Evolutionary conservation across 2,888 invertebrate species (phyloP).

Genomic region (Tanaodytes sp.): DNA sequence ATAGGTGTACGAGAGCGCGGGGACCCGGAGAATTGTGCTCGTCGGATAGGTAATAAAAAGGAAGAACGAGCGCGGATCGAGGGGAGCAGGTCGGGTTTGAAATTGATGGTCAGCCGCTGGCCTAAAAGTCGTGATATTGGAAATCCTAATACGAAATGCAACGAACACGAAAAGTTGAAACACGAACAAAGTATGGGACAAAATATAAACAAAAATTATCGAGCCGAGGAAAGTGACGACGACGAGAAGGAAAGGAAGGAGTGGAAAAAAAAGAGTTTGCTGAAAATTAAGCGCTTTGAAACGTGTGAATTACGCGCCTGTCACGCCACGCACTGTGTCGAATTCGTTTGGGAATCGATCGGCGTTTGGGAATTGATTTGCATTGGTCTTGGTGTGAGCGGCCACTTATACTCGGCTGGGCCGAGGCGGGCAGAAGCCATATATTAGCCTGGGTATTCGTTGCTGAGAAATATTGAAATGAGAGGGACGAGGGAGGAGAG

Average conservation of each 20-base stretch:
- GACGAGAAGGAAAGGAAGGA: too few species aligned
- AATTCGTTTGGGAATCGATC: conserved; percentile 47
- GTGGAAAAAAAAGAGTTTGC: too few species aligned
- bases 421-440: conserved; percentile 65
- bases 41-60: conserved; percentile 51
- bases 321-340: conserved; percentile 35
- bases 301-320: conserved; percentile 25
- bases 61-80: conserved; percentile 26
- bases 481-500: conserved; percentile 56
- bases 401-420: conserved; percentile 49
- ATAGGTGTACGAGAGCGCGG: conserved; percentile 23
- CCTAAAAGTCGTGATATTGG: conserved; percentile 50
- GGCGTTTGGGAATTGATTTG: conserved; percentile 59
- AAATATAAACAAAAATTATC: too few species aligned
- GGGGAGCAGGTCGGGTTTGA: conserved; percentile 21
- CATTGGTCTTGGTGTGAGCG: conserved; percentile 59
- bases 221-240: neutral
- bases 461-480: conserved; percentile 69
- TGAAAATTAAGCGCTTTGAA: conserved; percentile 22
- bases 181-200: too few species aligned
- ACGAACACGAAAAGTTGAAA: conserved; percentile 43
- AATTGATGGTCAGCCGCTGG: conserved; percentile 51
- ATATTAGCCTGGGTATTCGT: conserved; percentile 68
- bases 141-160: conserved; percentile 28
- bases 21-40: conserved; percentile 29